phyloP scores from a whole-genome alignment of 2,113 vertebrate species.

The Dipodomys spectabilis region DNA sequence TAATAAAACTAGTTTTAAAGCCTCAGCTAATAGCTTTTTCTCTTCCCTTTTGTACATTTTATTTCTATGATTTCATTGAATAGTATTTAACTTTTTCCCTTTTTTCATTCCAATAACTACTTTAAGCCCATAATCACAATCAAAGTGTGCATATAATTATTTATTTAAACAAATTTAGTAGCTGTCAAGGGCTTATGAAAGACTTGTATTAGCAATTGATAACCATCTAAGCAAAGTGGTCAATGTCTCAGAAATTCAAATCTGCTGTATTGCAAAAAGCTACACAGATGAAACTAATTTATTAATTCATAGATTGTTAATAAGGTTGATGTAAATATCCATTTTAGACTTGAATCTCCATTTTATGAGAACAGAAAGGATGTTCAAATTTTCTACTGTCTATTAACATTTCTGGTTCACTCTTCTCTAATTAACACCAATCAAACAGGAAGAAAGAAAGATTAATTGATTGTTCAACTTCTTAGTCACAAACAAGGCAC shows the following conservation, averaged over 20 bases:
- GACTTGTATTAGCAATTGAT: background rate
- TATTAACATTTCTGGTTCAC: background rate
- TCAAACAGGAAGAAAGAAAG: background rate
- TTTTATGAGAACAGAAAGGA: background rate
- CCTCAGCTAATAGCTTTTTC: background rate
- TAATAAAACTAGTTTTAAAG: background rate
- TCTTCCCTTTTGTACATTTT: background rate
- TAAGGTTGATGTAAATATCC: background rate
- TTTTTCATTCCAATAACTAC: background rate
- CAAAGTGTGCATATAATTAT: background rate
- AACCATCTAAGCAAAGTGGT: background rate
- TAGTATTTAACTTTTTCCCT: background rate
- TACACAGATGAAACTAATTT: background rate
- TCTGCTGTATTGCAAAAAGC: background rate
- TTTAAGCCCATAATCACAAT: background rate
- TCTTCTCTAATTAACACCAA: background rate
- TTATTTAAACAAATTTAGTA: background rate
- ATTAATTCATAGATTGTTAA: background rate
- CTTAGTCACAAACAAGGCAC: background rate
- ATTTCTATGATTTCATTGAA: conserved; percentile 7
- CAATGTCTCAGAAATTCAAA: background rate
- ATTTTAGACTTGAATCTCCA: background rate
- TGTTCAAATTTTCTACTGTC: background rate
- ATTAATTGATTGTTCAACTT: background rate
- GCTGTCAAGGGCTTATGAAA: background rate